These are phyloP conservation scores for Auanema sp. DNA, from an alignment of 2,888 invertebrate genomes.

Conservation along the genomic window DNA sequence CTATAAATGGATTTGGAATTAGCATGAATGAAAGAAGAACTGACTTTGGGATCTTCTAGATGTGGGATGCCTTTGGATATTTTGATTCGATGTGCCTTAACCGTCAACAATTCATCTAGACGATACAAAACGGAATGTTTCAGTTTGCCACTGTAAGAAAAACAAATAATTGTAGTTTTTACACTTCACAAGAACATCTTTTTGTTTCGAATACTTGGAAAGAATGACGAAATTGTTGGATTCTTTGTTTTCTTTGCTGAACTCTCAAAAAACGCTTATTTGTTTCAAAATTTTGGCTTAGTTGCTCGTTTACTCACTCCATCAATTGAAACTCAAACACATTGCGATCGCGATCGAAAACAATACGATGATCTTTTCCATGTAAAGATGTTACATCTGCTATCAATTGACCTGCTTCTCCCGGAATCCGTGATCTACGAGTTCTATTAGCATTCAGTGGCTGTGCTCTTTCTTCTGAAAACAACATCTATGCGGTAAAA, in stretches of 20 bases:
- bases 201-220: not conserved
- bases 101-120: constrained; percentile 44
- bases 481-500: not conserved
- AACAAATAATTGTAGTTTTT: not conserved
- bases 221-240: not conserved
- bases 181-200: no score
- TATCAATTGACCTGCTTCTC: constrained; percentile 33
- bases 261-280: constrained; percentile 8
- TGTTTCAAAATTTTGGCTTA: not conserved
- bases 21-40: not conserved
- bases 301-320: constrained; percentile 31
- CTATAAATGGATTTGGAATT: constrained; percentile 11
- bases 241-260: not conserved
- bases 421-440: constrained; percentile 27
- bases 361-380: constrained; percentile 47
- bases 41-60: not conserved
- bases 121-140: constrained; percentile 47
- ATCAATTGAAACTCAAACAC: constrained; percentile 47
- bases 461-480: not conserved
- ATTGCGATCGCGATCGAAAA: constrained; percentile 46
- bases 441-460: constrained; percentile 8
- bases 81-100: constrained; percentile 30
- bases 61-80: constrained; percentile 40
- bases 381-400: constrained; percentile 42
- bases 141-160: constrained; percentile 33